Base-by-base conservation (phyloP, 2,888 invertebrate species). In the Cerceris ruficornis region DNA sequence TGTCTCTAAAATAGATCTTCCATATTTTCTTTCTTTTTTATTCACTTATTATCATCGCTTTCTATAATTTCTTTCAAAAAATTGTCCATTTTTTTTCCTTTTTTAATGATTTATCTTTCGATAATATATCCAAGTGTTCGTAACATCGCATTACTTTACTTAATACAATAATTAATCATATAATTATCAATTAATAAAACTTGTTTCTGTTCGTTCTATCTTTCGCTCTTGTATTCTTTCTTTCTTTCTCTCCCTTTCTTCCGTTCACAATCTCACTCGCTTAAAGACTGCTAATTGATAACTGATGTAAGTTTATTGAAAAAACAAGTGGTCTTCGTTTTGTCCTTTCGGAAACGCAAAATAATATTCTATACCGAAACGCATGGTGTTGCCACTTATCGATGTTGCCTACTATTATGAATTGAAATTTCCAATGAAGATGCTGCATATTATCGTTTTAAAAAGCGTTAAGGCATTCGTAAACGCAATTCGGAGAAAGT, bases 131-230 rank as follows among this genome's bases (percentile, higher is more conserved):
- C 86, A 87, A 88, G 82, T 86, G 76, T 84, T 87, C 85, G 81
- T 87, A 89, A 88, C 86, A 87, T 90, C 88, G 88, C 85, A 89
- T 88, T 87, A 86, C 80, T 86, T 89, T 86, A 89, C 90, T 88
- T 89, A 89, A 90, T 90, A 89, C 87, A 90, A 88, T 91, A 90
- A 90, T 88, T 90, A 90, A 88, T 89, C 87, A 85, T 90, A 88
- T 89, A 90, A 90, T 90, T 89, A 89, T 87, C 87, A 89, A 89
- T 90, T 89, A 90, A 90, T 89, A 90, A 90, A 91, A 90, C 86
- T 89, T 83, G 86, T 87, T 86, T 88, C 84, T 85, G 83, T 81
- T 86, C 83, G 77, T 84, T 83, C 84, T 80, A 76, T 61, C 82
- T 81, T 80, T 84, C 75, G 70, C 79, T 66, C 79, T 78, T 69